phyloP scores from a whole-genome alignment of 2,888 invertebrate genomes.

The Chalcis sispes region DNA sequence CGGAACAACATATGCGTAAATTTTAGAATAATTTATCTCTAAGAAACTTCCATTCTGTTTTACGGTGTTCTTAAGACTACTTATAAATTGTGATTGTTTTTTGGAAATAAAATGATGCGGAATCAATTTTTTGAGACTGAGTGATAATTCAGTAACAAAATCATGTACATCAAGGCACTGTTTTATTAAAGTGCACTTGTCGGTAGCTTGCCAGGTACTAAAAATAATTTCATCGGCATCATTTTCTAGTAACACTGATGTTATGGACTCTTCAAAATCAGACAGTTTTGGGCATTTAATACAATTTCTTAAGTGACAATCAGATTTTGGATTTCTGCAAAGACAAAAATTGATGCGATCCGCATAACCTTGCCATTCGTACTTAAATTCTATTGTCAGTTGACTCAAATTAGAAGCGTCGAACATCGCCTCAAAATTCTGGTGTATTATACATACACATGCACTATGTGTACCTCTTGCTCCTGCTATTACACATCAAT shows the following conservation, averaged over 20 bases:
- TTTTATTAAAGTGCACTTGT: slow-evolving; percentile 31
- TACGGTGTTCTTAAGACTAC: slow-evolving; percentile 5
- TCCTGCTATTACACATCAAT: slow-evolving; percentile 53
- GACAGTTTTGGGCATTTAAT: too few relatives aligned
- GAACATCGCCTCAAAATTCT: slow-evolving; percentile 39
- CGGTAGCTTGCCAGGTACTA: slow-evolving; percentile 38
- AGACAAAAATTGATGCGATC: slow-evolving; percentile 4
- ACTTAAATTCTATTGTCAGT: neutral
- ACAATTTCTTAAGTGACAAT: slow-evolving; percentile 50
- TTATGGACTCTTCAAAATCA: too few relatives aligned
- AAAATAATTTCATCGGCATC: too few relatives aligned
- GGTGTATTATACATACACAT: slow-evolving; percentile 47
- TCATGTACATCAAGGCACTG: slow-evolving; percentile 30
- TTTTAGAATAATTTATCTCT: slow-evolving; percentile 33
- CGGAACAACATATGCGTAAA: too few relatives aligned
- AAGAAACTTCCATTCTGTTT: slow-evolving; percentile 33
- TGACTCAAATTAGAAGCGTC: neutral
- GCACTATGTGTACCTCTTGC: slow-evolving; percentile 54
- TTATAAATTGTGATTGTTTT: slow-evolving; percentile 29
- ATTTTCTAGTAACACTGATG: too few relatives aligned
- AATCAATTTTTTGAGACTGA: slow-evolving; percentile 14
- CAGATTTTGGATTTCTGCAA: slow-evolving; percentile 25
- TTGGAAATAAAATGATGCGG: slow-evolving; percentile 36
- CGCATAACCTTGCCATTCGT: neutral
- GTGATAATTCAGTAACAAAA: slow-evolving; percentile 18